These are phyloP conservation scores for Microctonus hyperodae DNA, from an alignment of 2,888 invertebrate genomes.

Conservation along the genomic window DNA sequence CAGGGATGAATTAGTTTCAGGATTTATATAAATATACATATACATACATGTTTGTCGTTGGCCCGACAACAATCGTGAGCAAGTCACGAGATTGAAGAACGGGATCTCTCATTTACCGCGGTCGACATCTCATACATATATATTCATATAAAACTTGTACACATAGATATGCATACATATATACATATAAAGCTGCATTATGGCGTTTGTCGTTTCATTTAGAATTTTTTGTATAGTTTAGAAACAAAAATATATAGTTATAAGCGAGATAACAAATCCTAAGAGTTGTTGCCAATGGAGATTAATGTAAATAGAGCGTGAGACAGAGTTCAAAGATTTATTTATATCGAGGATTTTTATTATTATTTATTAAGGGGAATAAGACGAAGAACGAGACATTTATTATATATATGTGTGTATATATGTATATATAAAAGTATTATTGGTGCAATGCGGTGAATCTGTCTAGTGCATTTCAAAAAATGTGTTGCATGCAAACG, in stretches of 20 bases:
- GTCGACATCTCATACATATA: not conserved
- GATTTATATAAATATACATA: slow-evolving; percentile 15
- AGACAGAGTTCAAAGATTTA: slow-evolving; percentile 18
- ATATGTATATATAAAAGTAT: not conserved
- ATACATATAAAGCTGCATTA: not conserved
- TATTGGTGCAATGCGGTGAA: slow-evolving; percentile 21
- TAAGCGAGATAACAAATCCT: not conserved
- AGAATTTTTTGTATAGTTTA: not conserved
- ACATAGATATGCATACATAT: too few species aligned
- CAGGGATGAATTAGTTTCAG: slow-evolving; percentile 26
- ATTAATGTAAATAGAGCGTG: slow-evolving; percentile 44
- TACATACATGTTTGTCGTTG: slow-evolving; percentile 10
- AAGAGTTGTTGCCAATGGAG: slow-evolving; percentile 39
- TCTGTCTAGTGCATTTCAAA: not conserved
- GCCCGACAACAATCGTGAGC: slow-evolving; percentile 20
- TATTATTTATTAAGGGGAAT: not conserved
- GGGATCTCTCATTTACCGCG: slow-evolving; percentile 27
- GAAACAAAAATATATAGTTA: not conserved
- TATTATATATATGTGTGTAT: too few species aligned
- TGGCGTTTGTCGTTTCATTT: not conserved
- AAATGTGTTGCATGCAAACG: not conserved
- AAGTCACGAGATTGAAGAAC: slow-evolving; percentile 29
- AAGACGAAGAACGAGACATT: too few species aligned
- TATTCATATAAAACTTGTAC: not conserved
- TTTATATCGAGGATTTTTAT: not conserved